Conservation (phyloP, 2,797 vertebrate genomes). For the Lacerta bilineata region DNA sequence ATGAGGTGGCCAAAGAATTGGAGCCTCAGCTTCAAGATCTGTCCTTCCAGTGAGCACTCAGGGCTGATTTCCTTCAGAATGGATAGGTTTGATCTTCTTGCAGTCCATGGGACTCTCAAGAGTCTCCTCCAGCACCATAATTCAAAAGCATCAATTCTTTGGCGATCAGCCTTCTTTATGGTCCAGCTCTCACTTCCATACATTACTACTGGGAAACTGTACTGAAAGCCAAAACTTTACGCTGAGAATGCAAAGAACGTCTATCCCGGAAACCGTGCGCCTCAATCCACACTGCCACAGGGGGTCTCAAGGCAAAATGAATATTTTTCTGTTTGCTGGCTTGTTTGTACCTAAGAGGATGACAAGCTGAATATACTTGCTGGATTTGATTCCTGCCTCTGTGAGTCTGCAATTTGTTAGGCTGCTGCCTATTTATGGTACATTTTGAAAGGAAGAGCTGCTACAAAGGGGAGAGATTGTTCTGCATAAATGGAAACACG, state of each 20-base stretch:
- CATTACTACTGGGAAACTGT: background rate
- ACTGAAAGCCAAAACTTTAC: constrained; percentile 42
- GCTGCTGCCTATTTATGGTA: constrained; percentile 32
- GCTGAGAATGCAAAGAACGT: constrained; percentile 13
- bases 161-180: too few relatives aligned
- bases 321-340: constrained; percentile 38
- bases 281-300: constrained; percentile 45
- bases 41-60: too few relatives aligned
- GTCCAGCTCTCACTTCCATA: too few relatives aligned
- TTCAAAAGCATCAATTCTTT: too few relatives aligned
- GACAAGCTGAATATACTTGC: constrained; percentile 35
- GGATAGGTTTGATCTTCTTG: too few relatives aligned
- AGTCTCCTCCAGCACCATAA: too few relatives aligned
- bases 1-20: too few relatives aligned
- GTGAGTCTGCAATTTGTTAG: constrained; percentile 47
- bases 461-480: constrained; percentile 21
- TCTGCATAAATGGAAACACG: background rate
- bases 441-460: constrained; percentile 29
- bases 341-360: constrained; percentile 7
- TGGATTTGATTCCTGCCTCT: constrained; percentile 28
- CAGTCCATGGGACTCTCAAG: too few relatives aligned
- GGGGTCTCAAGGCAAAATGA: constrained; percentile 46
- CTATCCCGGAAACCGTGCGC: constrained; percentile 7
- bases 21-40: too few relatives aligned
- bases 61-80: too few relatives aligned